Percentiles rank a stretch among this genome's conserved stretches.
Conservation (phyloP, 2,888 invertebrate species). For the Hirudinaria manillensis region DNA sequence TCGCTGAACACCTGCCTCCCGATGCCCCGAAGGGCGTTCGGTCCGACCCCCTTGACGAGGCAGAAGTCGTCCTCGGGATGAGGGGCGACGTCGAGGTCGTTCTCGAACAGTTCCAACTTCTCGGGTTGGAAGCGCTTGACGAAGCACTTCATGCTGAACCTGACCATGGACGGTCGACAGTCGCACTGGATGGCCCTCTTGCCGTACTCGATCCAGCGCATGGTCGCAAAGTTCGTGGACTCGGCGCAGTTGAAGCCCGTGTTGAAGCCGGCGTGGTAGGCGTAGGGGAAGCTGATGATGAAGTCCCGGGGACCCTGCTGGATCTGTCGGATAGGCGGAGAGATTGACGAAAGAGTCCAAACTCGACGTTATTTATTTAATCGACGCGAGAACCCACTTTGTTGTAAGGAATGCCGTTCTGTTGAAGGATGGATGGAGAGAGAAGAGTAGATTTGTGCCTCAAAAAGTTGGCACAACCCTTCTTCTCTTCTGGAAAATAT, state of each 20-base stretch:
- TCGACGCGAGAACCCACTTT: slow-evolving; percentile 61
- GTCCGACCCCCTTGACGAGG: background rate
- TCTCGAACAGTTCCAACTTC: slow-evolving; percentile 79
- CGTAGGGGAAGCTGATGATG: slow-evolving; percentile 98
- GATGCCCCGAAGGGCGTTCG: slow-evolving; percentile 6
- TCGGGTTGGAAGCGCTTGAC: slow-evolving; percentile 65
- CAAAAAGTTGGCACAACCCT: slow-evolving; percentile 68
- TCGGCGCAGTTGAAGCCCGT: slow-evolving; percentile 98
- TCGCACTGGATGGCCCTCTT: slow-evolving; percentile 60
- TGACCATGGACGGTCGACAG: slow-evolving; percentile 81
- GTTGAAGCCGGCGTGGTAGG: slow-evolving; percentile 96
- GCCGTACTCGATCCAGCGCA: slow-evolving; percentile 96
- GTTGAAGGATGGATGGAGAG: slow-evolving; percentile 82
- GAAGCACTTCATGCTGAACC: slow-evolving; percentile 96
- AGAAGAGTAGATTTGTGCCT: slow-evolving; percentile 98
- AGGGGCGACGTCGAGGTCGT: slow-evolving; percentile 79
- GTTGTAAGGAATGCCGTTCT: slow-evolving; percentile 88
- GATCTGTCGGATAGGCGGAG: slow-evolving; percentile 59
- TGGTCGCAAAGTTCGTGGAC: slow-evolving; percentile 95
- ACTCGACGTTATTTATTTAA: background rate
- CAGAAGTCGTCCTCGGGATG: slow-evolving; percentile 74
- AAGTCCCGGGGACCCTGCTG: slow-evolving; percentile 92
- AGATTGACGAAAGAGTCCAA: background rate
- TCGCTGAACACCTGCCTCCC: slow-evolving; percentile 27
- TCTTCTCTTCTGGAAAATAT: slow-evolving; percentile 64